A percentile compares a stretch with the other conserved stretches of the same genome.
Conservation (phyloP, 2,797 vertebrate genomes). For the Adelosebastes latens region DNA sequence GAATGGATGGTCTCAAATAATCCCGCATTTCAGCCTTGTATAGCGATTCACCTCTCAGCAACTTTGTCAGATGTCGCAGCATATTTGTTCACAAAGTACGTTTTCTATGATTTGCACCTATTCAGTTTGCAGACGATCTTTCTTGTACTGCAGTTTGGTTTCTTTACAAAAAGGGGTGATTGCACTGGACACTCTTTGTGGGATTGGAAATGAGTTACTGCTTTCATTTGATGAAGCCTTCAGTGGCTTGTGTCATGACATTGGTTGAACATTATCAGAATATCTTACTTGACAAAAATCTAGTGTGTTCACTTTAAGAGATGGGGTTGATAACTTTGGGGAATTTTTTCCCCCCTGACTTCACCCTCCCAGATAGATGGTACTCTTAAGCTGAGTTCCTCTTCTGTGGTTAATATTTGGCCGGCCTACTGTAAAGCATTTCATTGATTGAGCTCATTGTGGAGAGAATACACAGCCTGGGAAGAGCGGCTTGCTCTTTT, state of each 20-base stretch:
- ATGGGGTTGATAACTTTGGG: neutral
- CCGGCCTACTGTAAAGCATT: neutral
- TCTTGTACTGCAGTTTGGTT: constrained; percentile 1
- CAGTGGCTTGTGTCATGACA: fast-evolving
- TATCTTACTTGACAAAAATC: neutral
- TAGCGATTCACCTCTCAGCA: neutral
- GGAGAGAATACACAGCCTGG: neutral
- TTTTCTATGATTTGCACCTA: constrained; percentile 2
- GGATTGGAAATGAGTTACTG: neutral
- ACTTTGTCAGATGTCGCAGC: neutral
- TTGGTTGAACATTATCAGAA: neutral
- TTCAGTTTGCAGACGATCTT: neutral
- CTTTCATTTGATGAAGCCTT: neutral
- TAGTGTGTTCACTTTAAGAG: neutral
- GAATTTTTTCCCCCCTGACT: neutral
- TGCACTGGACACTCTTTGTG: constrained; percentile 17
- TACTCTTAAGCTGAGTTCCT: neutral
- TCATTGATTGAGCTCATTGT: neutral
- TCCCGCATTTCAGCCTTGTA: neutral
- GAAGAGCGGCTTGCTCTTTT: neutral
- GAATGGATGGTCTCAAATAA: neutral
- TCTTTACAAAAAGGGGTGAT: constrained; percentile 15
- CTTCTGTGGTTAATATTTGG: neutral
- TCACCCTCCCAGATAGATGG: neutral
- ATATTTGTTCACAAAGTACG: neutral